Conservation (phyloP, 2,113 vertebrate species). For the Jacana jacana region DNA sequence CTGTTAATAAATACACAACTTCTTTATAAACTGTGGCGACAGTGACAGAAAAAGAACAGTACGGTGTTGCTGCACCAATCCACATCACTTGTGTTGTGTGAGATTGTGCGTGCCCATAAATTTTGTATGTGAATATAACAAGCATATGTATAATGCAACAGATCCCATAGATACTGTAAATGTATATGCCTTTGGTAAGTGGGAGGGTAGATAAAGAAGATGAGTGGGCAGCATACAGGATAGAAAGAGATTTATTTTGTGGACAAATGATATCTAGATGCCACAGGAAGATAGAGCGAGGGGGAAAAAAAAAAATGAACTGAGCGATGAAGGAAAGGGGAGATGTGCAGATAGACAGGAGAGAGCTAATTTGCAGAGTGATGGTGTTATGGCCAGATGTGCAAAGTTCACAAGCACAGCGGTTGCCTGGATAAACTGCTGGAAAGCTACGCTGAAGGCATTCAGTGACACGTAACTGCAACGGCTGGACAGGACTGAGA, state of each 20-base stretch:
- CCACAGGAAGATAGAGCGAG: constrained; percentile 11
- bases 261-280: constrained; percentile 55
- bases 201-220: constrained; percentile 77
- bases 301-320: constrained; percentile 14
- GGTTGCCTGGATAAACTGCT: neutral
- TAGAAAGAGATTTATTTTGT: constrained; percentile 64
- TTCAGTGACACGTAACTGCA: neutral
- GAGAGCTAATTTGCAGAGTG: neutral
- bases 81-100: constrained; percentile 33
- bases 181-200: constrained; percentile 71
- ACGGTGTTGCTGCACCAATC: constrained; percentile 14
- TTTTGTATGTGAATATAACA: constrained; percentile 50
- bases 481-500: neutral
- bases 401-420: constrained; percentile 38
- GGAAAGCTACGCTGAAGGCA: neutral
- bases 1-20: constrained; percentile 12
- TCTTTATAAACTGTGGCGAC: constrained; percentile 29
- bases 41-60: constrained; percentile 51
- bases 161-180: constrained; percentile 72
- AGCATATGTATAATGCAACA: constrained; percentile 68
- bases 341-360: constrained; percentile 31
- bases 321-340: neutral
- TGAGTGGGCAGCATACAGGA: constrained; percentile 64
- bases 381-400: constrained; percentile 32
- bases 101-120: constrained; percentile 51